These are phyloP conservation scores for Rhinopomastus cyanomelas DNA, from an alignment of 2,113 vertebrate species.

Conservation along the genomic window DNA sequence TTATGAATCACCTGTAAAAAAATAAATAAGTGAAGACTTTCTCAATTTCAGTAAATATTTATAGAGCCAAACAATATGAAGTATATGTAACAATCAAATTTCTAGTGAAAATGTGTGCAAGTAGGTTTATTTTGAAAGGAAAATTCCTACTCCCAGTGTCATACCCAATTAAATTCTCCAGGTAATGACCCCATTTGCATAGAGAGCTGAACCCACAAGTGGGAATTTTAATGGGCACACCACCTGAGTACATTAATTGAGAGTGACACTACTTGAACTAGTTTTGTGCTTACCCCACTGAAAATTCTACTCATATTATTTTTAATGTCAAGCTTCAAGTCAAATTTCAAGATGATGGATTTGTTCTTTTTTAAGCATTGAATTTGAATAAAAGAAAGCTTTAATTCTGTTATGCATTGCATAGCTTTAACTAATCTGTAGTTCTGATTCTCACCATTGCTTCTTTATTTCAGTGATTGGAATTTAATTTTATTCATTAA, in stretches of 20 bases:
- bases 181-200: constrained; percentile 95
- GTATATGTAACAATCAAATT: constrained; percentile 77
- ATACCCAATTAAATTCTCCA: constrained; percentile 93
- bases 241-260: constrained; percentile 93
- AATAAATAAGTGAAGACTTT: constrained; percentile 60
- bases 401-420: constrained; percentile 78
- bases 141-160: constrained; percentile 85
- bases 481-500: constrained; percentile 85
- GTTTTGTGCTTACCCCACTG: constrained; percentile 86
- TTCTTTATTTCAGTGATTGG: constrained; percentile 77
- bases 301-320: constrained; percentile 90
- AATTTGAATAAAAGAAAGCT: constrained; percentile 81
- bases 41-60: constrained; percentile 78
- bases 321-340: constrained; percentile 89
- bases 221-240: constrained; percentile 91
- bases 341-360: constrained; percentile 89
- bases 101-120: constrained; percentile 81
- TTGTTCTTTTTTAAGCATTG: constrained; percentile 89
- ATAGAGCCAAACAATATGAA: constrained; percentile 78
- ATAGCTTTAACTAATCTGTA: constrained; percentile 80
- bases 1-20: constrained; percentile 66
- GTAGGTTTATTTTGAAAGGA: constrained; percentile 86
- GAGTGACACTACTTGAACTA: constrained; percentile 93
- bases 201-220: constrained; percentile 87
- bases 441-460: constrained; percentile 74